Base-by-base conservation (phyloP, 2,797 vertebrate genomes). In the Psittacula echo region DNA sequence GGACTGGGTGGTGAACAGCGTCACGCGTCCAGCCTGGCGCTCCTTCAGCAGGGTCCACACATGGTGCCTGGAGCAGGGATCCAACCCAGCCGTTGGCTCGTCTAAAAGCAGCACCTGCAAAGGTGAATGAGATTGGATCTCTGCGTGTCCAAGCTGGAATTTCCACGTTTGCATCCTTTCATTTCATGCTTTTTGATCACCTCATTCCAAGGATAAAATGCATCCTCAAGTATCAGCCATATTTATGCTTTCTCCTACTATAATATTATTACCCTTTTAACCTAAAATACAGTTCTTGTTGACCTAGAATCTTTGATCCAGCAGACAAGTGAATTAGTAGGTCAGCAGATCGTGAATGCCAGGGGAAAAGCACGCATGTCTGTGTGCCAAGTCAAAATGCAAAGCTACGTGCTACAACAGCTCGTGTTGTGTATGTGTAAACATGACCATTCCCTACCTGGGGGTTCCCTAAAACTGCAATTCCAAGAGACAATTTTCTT, bases 381-480 rank as follows among this genome's bases (percentile, higher is more conserved):
- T 27, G 27, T 0, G 2, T 29, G 51, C 27, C 58, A 51, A 67
- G 24, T 2, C 29, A 50, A 68, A 86, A 64, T 3, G 18, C 37
- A 76, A 54, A 75, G 23, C 29, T 5, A 1, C 0, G 8, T 19
- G 47, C 45, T 87, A 9, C n/a, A 84, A 2, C 8, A 5, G 2
- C 0, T 10, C 0, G 0, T 0, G 0, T 0, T 16, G 15, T 6
- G 4, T 45, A 44, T 14, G 29, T 26, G 14, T 12, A 29, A 58
- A 44, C 18, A 32, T 1, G 1, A 14, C 21, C 1, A 0, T 3
- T 16, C 3, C 93, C 50, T 97, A 99, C 99, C 97, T 98, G 98
- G 17, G 99, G 99, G 61, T 99, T 98, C 89, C 99, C 99, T 44
- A 99, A 97, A 83, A 99, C 95, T 66, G 99, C 98, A 70, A 99